Base-by-base conservation (phyloP, 1,140 invertebrate genomes). In the Himalopsyche phryganea region DNA sequence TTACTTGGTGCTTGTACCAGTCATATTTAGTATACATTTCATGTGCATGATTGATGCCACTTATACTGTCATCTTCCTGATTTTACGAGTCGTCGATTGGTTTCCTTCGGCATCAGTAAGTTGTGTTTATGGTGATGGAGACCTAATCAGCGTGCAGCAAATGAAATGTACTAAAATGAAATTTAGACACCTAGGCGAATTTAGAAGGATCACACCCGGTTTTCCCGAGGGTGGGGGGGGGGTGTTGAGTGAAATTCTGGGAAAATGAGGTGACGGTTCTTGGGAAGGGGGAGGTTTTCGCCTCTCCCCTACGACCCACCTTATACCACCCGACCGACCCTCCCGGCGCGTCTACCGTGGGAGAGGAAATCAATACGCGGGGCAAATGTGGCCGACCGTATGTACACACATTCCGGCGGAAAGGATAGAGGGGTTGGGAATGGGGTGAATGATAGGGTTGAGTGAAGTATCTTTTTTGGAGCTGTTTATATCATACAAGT, bases 251-350 rank as follows among this genome's bases (percentile, higher is more conserved):
- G 53, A 56, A 53, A 48, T 56, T 56, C 53, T 49, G 19, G 53
- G 74, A 68, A 69, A 72, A 73, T 68, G 74, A 73, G 66, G 72
- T 74, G 68, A 69, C 72, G 73, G 67, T 74, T 73, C 69, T 66
- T 73, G 67, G 72, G 70, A 72, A 71, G 73, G 74, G 75, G 70
- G 74, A 70, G 74, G 72, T 41, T 32, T 13, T 14, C 55, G n/a
- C 33, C 35, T 40, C 71, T 68, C 67, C 67, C 71, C 66, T 9
- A 28, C 23, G 23, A 28, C 9, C 23, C 23, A 28, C 23, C 23
- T 28, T 66, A n/a, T 69, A 69, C 71, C 67, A 68, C 69, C 72
- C 69, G 61, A 69, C 68, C 69, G 69, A 69, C 68, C 59, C 63
- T 18, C 60, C 54, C 58, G 61, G 50, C 58, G 60, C 66, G 19